Evolutionary conservation across 2,888 invertebrate species (phyloP).

Genomic region (Pheosia gnoma): DNA sequence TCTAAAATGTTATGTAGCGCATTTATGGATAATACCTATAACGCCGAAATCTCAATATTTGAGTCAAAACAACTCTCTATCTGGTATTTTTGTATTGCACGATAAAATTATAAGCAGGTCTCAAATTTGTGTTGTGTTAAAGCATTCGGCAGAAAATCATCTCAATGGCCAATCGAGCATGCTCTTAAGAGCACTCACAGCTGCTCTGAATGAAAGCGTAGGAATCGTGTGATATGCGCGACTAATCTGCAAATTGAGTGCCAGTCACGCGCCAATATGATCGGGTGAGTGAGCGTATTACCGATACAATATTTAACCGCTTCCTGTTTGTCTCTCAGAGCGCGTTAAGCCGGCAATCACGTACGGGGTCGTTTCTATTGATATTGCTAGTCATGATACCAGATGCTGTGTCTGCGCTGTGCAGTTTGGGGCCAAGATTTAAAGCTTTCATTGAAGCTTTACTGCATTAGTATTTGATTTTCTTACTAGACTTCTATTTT

Average conservation of each 20-base stretch:
- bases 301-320: background rate
- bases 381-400: background rate
- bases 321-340: background rate
- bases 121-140: too few species aligned
- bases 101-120: too few species aligned
- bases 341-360: background rate
- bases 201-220: slow-evolving; percentile 6
- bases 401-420: background rate
- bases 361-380: background rate
- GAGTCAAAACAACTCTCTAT: too few species aligned
- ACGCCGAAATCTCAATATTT: too few species aligned
- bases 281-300: slow-evolving; percentile 2
- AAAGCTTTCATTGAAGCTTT: too few species aligned
- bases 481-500: too few species aligned
- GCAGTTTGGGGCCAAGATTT: background rate
- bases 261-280: slow-evolving; percentile 1
- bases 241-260: slow-evolving; percentile 4
- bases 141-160: too few species aligned
- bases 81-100: too few species aligned
- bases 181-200: background rate
- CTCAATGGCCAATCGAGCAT: background rate
- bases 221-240: slow-evolving; percentile 2
- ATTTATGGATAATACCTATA: too few species aligned
- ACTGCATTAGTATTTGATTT: too few species aligned
- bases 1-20: too few species aligned